Base-by-base conservation (phyloP, 2,113 vertebrate genomes). In the Orycteropus afer region DNA sequence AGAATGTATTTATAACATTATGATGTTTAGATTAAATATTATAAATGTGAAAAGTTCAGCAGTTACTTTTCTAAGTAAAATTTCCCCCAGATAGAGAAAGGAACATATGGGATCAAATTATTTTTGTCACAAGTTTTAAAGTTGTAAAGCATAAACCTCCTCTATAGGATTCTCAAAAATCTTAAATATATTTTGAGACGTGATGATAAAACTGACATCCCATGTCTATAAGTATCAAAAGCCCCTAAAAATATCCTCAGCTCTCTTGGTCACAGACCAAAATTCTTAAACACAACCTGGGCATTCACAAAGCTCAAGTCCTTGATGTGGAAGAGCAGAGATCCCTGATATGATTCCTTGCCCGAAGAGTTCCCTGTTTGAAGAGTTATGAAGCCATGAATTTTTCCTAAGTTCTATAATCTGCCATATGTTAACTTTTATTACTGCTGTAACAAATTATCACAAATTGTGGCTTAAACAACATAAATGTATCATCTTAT, bases 91-190 rank as follows among this genome's bases (percentile, higher is more conserved):
- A 88, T 77, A 65, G 29, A 80, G 34, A 96, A 57, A 27, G 11
- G 13, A 71, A 76, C 45, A 77, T 29, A 81, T 34, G 65, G 51
- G 74, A 81, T 74, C 42, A 65, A 73, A 82, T 59, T 80, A 73
- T 93, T 92, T 81, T 23, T 91, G 5, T 91, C 65, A 51, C 14
- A 89, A 47, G 10, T 79, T 89, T 86, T 69, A 83, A 51, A 89
- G 85, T 94, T 84, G 37, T 53, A 84, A 79, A 93, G n/a, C 13
- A 14, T 76, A 37, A 23, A 22, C 27, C 42, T 81, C 42, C 47
- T 73, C 10, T 22, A 61, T 13, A 34, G 23, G 25, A 32, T 45
- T 95, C 40, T 95, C 51, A n/a, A 55, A 67, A 51, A 47, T 47
- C 45, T 78, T 85, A 53, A 67, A 2, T 12, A 14, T 87, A 57